A percentile compares a stretch with the other conserved stretches of the same genome.
Conservation (phyloP, 2,888 invertebrate genomes). For the Microctonus aethiopoides region DNA sequence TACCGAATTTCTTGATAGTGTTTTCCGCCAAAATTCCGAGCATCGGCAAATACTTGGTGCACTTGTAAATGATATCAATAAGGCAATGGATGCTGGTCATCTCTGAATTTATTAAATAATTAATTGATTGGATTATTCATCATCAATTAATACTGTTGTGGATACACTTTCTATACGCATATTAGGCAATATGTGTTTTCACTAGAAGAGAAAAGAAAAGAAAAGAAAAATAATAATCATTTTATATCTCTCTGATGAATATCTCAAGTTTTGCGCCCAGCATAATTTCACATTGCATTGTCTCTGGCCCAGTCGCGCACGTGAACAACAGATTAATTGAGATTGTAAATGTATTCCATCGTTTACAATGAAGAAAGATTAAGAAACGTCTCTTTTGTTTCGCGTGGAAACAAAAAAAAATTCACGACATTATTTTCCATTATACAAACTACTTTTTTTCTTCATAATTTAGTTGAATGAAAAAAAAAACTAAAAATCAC, state of each 20-base stretch:
- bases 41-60: constrained; percentile 57
- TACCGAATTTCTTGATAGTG: constrained; percentile 61
- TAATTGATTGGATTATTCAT: background rate
- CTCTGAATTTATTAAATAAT: constrained; percentile 51
- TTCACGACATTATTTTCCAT: background rate
- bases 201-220: background rate
- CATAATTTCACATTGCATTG: constrained; percentile 40
- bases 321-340: constrained; percentile 2
- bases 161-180: background rate
- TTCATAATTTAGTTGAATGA: too few relatives aligned
- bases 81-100: constrained; percentile 64
- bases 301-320: constrained; percentile 30
- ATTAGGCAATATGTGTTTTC: background rate
- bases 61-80: constrained; percentile 62
- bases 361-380: background rate
- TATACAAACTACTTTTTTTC: too few relatives aligned
- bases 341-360: background rate
- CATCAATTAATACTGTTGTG: background rate
- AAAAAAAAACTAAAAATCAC: too few relatives aligned
- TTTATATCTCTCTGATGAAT: background rate
- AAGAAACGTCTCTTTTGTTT: constrained; percentile 23
- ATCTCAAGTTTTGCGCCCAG: constrained; percentile 26
- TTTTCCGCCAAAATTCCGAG: constrained; percentile 60
- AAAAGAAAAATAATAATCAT: background rate
- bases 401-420: background rate